These are phyloP conservation scores for Gandaritis pyraliata DNA, from an alignment of 2,888 invertebrate species.

Conservation along the genomic window DNA sequence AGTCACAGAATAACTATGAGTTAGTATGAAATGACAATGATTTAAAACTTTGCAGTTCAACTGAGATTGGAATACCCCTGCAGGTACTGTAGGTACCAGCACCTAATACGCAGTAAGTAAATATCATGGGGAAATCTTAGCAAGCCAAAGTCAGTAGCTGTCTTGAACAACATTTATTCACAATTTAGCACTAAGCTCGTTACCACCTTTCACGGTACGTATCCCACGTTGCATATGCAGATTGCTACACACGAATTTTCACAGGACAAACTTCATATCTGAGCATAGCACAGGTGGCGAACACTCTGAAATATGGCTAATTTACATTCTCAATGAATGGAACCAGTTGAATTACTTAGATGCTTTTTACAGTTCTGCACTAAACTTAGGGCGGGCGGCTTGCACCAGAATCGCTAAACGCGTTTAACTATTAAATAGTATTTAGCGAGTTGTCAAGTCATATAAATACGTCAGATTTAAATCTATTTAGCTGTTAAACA, in stretches of 20 bases:
- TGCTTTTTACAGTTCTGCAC: slow-evolving; percentile 7
- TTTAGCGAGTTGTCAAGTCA: too few relatives aligned
- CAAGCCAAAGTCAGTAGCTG: slow-evolving; percentile 3
- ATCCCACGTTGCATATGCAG: slow-evolving; percentile 36
- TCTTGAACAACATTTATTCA: slow-evolving; percentile 19
- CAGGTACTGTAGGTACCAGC: too few relatives aligned
- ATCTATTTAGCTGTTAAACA: too few relatives aligned
- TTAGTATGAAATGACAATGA: too few relatives aligned
- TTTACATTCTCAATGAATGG: slow-evolving; percentile 31
- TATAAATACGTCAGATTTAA: too few relatives aligned
- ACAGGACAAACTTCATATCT: slow-evolving; percentile 35
- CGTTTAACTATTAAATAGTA: too few relatives aligned
- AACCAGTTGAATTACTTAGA: slow-evolving; percentile 18
- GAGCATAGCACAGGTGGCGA: slow-evolving; percentile 35
- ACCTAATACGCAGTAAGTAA: neutral
- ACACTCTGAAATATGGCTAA: slow-evolving; percentile 34
- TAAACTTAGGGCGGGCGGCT: too few relatives aligned
- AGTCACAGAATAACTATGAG: too few relatives aligned
- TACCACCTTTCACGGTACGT: slow-evolving; percentile 33
- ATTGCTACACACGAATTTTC: slow-evolving; percentile 35
- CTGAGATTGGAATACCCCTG: too few relatives aligned
- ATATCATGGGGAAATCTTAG: neutral
- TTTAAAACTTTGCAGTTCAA: too few relatives aligned
- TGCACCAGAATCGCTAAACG: too few relatives aligned
- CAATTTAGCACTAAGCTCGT: slow-evolving; percentile 31